Evolutionary conservation across 2,797 vertebrate species (phyloP).

Genomic region (Siniperca scherzeri): DNA sequence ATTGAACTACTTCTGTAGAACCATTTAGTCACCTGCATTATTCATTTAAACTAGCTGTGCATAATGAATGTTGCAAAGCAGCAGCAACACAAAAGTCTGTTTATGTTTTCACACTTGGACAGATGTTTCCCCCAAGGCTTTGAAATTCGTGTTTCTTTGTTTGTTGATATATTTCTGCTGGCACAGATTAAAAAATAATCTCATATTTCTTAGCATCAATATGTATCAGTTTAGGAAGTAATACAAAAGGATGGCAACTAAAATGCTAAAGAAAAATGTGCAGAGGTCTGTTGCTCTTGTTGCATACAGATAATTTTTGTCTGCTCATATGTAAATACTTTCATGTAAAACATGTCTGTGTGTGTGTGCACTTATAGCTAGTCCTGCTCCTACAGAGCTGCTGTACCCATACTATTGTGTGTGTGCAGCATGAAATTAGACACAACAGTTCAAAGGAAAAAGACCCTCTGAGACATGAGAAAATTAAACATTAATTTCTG

Average conservation of each 20-base stretch:
- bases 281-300: not conserved
- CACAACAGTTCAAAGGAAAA: conserved; percentile 49
- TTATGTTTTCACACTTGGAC: conserved; percentile 60
- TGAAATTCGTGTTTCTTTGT: conserved; percentile 38
- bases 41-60: conserved; percentile 77
- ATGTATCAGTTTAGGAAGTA: conserved; percentile 7
- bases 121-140: conserved; percentile 36
- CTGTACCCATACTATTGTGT: not conserved
- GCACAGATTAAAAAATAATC: conserved; percentile 35
- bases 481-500: conserved; percentile 72
- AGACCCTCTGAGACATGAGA: conserved; percentile 50
- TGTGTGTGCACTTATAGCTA: not conserved
- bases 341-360: not conserved
- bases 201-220: conserved; percentile 2
- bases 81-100: conserved; percentile 68
- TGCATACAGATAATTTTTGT: not conserved
- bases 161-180: conserved; percentile 38
- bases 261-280: conserved; percentile 1
- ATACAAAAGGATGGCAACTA: not conserved
- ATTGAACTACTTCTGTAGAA: conserved; percentile 82
- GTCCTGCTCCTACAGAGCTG: not conserved
- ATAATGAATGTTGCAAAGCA: conserved; percentile 79
- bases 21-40: conserved; percentile 81
- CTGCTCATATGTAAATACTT: conserved; percentile 1
- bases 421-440: conserved; percentile 54